Percentiles rank a stretch among this genome's conserved stretches.
These are phyloP conservation scores for Catharus bicknelli DNA, from an alignment of 2,113 vertebrate species.

Conservation along the genomic window DNA sequence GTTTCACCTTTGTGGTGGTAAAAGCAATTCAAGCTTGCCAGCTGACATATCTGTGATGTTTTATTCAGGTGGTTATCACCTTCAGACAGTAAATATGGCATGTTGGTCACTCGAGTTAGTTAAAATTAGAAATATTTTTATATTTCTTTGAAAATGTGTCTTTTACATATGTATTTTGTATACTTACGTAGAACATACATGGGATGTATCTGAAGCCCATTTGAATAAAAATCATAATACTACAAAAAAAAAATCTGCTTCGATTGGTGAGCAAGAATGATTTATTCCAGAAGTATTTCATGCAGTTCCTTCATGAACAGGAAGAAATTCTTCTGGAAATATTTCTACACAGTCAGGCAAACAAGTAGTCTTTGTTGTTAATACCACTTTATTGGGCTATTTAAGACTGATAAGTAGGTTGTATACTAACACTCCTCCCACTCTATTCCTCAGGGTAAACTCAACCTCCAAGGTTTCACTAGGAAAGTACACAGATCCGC, in stretches of 20 bases:
- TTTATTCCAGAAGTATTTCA: not conserved
- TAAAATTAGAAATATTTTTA: not conserved
- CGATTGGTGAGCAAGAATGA: not conserved
- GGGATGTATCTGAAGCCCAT: not conserved
- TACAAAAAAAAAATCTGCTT: not conserved
- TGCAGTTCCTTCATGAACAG: not conserved
- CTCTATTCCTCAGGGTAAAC: not conserved
- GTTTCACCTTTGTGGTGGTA: not conserved
- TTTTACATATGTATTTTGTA: not conserved
- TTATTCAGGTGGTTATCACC: not conserved
- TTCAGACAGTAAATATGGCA: not conserved
- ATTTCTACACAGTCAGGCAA: not conserved
- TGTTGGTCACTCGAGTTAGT: fast-evolving
- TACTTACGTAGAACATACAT: not conserved
- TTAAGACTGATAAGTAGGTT: not conserved
- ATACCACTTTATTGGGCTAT: not conserved
- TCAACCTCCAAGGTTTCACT: not conserved
- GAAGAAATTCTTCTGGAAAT: not conserved
- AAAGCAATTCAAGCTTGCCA: not conserved
- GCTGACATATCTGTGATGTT: not conserved
- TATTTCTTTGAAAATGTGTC: not conserved
- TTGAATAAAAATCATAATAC: not conserved
- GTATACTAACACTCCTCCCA: not conserved
- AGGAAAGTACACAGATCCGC: not conserved
- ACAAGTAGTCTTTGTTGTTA: not conserved